Conservation (phyloP, 2,797 vertebrate genomes). For the Pipistrellus nathusii region DNA sequence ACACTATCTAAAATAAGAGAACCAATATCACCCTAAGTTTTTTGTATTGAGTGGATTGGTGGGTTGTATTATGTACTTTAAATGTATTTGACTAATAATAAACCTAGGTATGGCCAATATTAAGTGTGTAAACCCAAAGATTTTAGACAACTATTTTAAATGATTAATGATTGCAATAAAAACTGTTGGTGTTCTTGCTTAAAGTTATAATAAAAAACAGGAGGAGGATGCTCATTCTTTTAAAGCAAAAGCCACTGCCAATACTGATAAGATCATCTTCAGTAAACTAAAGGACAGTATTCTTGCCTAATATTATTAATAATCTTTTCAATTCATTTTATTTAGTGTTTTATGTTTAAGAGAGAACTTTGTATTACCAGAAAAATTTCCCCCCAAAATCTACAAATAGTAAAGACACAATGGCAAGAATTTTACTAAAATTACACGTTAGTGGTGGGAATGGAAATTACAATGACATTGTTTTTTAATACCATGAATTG, state of each 20-base stretch:
- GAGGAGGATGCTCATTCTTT: too few species aligned
- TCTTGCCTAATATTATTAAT: background rate
- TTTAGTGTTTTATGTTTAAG: background rate
- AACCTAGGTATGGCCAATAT: too few species aligned
- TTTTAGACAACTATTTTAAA: too few species aligned
- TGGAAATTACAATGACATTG: background rate
- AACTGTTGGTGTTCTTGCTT: too few species aligned
- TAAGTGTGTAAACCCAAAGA: too few species aligned
- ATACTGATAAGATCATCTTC: background rate
- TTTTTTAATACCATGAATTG: background rate
- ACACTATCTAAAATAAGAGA: too few species aligned
- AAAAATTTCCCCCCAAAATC: background rate
- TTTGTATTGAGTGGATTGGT: too few species aligned
- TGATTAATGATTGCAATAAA: too few species aligned
- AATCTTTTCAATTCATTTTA: conserved; percentile 25
- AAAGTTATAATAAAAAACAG: too few species aligned
- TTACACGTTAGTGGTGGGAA: background rate
- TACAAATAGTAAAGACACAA: background rate
- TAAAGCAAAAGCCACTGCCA: background rate
- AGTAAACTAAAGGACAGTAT: background rate
- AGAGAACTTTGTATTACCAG: background rate
- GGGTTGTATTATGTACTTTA: too few species aligned
- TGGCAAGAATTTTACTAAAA: background rate
- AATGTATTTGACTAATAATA: too few species aligned
- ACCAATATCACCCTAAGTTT: too few species aligned